Percentiles rank a stretch among this genome's conserved stretches.
Conservation (phyloP, 2,888 invertebrate genomes). For the Morpho deidamia region DNA sequence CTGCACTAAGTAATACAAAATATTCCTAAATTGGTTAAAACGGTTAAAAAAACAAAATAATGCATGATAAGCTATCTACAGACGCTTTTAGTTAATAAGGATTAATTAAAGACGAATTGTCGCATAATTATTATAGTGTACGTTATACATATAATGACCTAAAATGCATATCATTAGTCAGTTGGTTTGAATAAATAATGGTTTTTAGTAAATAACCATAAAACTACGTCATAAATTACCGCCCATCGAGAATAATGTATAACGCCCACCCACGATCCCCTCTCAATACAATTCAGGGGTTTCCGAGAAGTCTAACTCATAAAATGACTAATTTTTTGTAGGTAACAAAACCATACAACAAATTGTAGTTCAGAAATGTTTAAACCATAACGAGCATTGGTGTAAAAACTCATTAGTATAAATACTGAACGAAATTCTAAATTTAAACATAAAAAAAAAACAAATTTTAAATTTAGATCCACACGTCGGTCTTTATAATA, state of each 20-base stretch:
- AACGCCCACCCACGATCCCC: slow-evolving; percentile 65
- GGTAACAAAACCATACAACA: slow-evolving; percentile 3
- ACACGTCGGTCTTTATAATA: slow-evolving; percentile 5
- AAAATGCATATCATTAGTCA: neutral
- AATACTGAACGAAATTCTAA: neutral
- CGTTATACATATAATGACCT: no score
- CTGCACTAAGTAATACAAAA: no score
- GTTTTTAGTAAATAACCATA: slow-evolving; percentile 31
- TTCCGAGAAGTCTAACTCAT: slow-evolving; percentile 48
- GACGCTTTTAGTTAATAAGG: no score
- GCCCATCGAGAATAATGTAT: slow-evolving; percentile 52
- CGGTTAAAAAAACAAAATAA: no score
- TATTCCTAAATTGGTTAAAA: no score
- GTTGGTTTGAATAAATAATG: slow-evolving; percentile 14
- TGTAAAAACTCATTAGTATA: neutral
- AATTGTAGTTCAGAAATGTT: no score
- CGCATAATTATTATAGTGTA: no score
- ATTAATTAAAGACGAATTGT: no score
- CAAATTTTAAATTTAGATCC: slow-evolving; percentile 6
- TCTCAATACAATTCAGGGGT: slow-evolving; percentile 47
- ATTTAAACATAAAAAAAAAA: slow-evolving; percentile 3
- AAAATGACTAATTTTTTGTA: slow-evolving; percentile 35
- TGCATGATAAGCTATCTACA: no score
- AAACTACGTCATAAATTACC: slow-evolving; percentile 59
- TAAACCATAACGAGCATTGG: no score